These are phyloP conservation scores for Apeira syringaria DNA, from an alignment of 2,888 invertebrate genomes.

Conservation along the genomic window DNA sequence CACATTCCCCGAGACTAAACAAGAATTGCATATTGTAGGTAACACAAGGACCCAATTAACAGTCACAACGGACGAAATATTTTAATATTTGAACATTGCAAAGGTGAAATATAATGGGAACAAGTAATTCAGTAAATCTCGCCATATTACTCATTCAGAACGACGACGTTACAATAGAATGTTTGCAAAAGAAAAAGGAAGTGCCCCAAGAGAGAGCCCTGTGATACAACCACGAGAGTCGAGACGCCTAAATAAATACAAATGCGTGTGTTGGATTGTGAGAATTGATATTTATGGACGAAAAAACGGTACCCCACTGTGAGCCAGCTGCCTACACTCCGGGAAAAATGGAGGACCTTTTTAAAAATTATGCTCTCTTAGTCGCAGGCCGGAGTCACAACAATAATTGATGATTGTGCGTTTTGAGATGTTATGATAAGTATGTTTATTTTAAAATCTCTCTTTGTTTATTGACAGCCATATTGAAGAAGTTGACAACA, in stretches of 20 bases:
- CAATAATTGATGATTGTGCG: slow-evolving; percentile 39
- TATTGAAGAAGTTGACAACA: background rate
- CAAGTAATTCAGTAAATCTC: slow-evolving; percentile 38
- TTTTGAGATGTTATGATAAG: slow-evolving; percentile 38
- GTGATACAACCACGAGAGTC: slow-evolving; percentile 52
- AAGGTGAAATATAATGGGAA: slow-evolving; percentile 26
- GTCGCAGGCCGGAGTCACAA: slow-evolving; percentile 40
- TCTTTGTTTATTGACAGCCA: slow-evolving; percentile 10
- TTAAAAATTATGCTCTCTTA: slow-evolving; percentile 45
- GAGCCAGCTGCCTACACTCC: slow-evolving; percentile 57
- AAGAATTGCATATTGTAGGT: slow-evolving; percentile 6
- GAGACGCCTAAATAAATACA: slow-evolving; percentile 75
- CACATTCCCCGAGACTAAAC: slow-evolving; percentile 7
- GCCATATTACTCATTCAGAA: slow-evolving; percentile 50
- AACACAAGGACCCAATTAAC: slow-evolving; percentile 14
- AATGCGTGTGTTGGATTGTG: slow-evolving; percentile 73
- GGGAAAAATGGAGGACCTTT: slow-evolving; percentile 49
- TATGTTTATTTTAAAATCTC: slow-evolving; percentile 32
- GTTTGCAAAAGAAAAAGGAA: slow-evolving; percentile 61
- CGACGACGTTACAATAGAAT: slow-evolving; percentile 47
- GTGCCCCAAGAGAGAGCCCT: slow-evolving; percentile 52
- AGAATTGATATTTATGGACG: slow-evolving; percentile 80
- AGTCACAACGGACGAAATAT: slow-evolving; percentile 12
- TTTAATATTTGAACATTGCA: slow-evolving; percentile 31
- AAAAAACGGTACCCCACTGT: slow-evolving; percentile 70